These are phyloP conservation scores for Lumbricus terrestris DNA, from an alignment of 2,888 invertebrate genomes.

Conservation along the genomic window DNA sequence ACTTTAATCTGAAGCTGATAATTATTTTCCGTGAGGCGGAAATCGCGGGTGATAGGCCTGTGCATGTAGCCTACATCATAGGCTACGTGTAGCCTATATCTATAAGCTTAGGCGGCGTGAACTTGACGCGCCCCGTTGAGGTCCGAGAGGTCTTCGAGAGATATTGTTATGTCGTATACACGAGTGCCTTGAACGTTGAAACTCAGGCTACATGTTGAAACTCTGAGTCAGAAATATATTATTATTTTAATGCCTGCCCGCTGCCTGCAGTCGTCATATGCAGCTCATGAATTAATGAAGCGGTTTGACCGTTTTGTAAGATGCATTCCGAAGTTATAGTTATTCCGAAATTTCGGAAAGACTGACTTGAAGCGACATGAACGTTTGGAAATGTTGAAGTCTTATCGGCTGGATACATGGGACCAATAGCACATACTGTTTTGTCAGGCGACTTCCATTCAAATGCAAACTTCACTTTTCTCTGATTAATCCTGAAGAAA, in stretches of 20 bases:
- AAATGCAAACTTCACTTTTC: background rate
- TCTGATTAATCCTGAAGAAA: background rate
- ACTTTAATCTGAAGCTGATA: background rate
- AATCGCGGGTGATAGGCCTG: too few relatives aligned
- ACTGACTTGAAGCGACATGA: background rate
- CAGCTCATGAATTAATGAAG: background rate
- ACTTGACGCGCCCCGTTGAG: background rate
- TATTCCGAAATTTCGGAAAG: background rate
- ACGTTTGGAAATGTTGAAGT: background rate
- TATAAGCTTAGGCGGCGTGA: too few relatives aligned
- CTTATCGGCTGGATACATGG: background rate
- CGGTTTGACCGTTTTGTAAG: background rate
- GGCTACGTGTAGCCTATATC: too few relatives aligned
- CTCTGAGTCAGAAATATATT: background rate
- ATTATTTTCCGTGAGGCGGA: background rate
- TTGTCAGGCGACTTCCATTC: background rate
- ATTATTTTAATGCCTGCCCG: too few relatives aligned
- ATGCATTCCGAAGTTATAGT: too few relatives aligned
- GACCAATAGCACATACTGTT: background rate
- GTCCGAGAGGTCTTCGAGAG: background rate
- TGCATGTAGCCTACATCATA: too few relatives aligned
- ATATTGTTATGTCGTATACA: background rate
- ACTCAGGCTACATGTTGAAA: background rate
- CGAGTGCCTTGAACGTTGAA: background rate
- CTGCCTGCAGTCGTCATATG: background rate